Evolutionary conservation across 2,888 invertebrate genomes (phyloP).

Genomic region (Copidosoma aretas): DNA sequence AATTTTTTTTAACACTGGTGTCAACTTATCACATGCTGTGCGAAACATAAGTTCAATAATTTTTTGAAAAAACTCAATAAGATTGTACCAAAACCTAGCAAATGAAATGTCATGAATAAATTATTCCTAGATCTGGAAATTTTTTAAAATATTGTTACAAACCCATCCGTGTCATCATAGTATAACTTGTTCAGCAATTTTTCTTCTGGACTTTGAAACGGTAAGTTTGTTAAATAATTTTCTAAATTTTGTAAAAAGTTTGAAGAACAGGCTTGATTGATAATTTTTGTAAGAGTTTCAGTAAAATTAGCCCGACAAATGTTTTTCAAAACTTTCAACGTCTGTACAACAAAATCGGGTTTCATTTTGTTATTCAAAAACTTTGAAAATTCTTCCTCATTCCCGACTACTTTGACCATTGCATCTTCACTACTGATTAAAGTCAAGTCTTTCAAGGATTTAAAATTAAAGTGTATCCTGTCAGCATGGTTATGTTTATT

Average conservation of each 20-base stretch:
- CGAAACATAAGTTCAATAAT: constrained; percentile 5
- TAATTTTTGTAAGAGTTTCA: neutral
- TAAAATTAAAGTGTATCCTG: neutral
- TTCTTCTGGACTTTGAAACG: neutral
- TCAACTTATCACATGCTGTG: constrained; percentile 6
- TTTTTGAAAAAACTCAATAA: constrained; percentile 15
- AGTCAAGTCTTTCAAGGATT: neutral
- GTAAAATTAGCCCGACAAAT: constrained; percentile 13
- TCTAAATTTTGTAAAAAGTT: constrained; percentile 3
- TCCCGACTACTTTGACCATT: neutral
- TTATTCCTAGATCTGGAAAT: neutral
- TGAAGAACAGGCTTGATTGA: constrained; percentile 1
- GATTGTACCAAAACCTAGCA: constrained; percentile 11
- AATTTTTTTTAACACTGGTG: neutral
- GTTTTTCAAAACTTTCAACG: constrained; percentile 12
- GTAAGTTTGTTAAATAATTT: neutral
- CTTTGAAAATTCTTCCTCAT: neutral
- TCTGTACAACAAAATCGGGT: neutral
- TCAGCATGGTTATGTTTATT: no score
- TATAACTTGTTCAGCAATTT: constrained; percentile 9
- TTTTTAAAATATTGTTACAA: neutral
- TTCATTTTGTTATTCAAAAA: neutral
- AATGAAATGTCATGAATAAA: neutral
- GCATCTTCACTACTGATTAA: neutral
- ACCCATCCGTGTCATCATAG: neutral